Percentiles rank a stretch among this genome's conserved stretches.
Conservation (phyloP, 2,888 invertebrate genomes). For the Colostygia pectinataria region DNA sequence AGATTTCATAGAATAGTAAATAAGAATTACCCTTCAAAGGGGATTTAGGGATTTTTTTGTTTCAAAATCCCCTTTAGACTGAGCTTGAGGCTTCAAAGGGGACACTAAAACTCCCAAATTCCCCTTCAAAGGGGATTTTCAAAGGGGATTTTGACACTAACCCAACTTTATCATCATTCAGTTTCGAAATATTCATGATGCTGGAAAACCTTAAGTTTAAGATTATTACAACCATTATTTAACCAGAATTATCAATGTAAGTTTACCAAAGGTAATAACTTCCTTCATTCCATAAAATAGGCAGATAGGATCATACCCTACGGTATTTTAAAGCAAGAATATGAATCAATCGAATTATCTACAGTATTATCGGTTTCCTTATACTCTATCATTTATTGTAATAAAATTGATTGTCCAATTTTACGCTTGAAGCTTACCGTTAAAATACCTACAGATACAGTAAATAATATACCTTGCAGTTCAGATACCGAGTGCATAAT, state of each 20-base stretch:
- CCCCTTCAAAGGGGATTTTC: too few species aligned
- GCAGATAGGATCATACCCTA: conserved; percentile 3
- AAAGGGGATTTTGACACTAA: too few species aligned
- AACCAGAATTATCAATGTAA: too few species aligned
- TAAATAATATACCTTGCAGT: conserved; percentile 32
- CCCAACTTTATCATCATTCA: conserved; percentile 25
- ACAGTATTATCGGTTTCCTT: conserved; percentile 20
- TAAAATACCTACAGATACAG: conserved; percentile 35
- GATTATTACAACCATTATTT: too few species aligned
- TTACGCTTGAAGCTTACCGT: conserved; percentile 38
- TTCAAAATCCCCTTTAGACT: too few species aligned
- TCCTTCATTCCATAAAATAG: conserved; percentile 7
- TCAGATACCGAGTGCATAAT: conserved; percentile 34
- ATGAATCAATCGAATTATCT: conserved; percentile 26
- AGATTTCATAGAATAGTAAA: too few species aligned
- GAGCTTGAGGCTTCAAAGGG: too few species aligned
- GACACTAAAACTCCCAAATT: too few species aligned
- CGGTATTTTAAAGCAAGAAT: conserved; percentile 14
- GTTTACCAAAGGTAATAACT: too few species aligned
- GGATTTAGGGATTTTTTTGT: too few species aligned
- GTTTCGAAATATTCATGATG: conserved; percentile 3
- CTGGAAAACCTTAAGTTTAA: background rate
- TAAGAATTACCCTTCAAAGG: too few species aligned
- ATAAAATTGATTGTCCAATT: conserved; percentile 40
- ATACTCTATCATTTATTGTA: conserved; percentile 39